Evolutionary conservation across 1,140 invertebrate species (phyloP).

Genomic region (Streblospio benedicti): DNA sequence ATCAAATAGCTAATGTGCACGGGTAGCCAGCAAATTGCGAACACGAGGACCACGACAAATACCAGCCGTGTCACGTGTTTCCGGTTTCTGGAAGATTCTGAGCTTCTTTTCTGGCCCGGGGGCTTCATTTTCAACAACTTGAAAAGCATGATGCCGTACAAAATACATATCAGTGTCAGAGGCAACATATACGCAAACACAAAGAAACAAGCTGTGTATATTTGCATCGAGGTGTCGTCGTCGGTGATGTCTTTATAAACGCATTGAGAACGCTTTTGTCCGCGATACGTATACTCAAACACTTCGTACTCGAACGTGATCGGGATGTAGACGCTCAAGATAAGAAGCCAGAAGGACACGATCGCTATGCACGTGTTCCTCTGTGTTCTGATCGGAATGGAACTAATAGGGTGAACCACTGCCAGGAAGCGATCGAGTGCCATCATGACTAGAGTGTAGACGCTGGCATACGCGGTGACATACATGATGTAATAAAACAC

Average conservation of each 20-base stretch:
- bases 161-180: slow-evolving; percentile 66
- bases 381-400: slow-evolving; percentile 77
- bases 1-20: slow-evolving; percentile 61
- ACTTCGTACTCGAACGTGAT: slow-evolving; percentile 67
- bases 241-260: no score
- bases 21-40: slow-evolving; percentile 90
- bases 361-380: slow-evolving; percentile 66
- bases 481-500: slow-evolving; percentile 55
- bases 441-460: slow-evolving; percentile 90
- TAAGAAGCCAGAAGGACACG: slow-evolving; percentile 61
- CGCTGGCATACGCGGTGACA: slow-evolving; percentile 83
- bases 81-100: slow-evolving; percentile 80
- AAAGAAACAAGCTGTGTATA: slow-evolving; percentile 45
- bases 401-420: slow-evolving; percentile 84
- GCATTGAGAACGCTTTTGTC: no score
- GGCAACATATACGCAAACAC: slow-evolving; percentile 49
- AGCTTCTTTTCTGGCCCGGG: slow-evolving; percentile 60
- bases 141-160: slow-evolving; percentile 85
- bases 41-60: slow-evolving; percentile 83
- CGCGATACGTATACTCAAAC: no score
- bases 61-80: slow-evolving; percentile 86
- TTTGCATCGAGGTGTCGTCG: no score
- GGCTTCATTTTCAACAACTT: slow-evolving; percentile 58
- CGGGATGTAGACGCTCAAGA: slow-evolving; percentile 66
- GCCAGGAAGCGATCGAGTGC: slow-evolving; percentile 88